Evolutionary conservation across 2,888 invertebrate species (phyloP).

Genomic region (Hypselothyrea guttata): DNA sequence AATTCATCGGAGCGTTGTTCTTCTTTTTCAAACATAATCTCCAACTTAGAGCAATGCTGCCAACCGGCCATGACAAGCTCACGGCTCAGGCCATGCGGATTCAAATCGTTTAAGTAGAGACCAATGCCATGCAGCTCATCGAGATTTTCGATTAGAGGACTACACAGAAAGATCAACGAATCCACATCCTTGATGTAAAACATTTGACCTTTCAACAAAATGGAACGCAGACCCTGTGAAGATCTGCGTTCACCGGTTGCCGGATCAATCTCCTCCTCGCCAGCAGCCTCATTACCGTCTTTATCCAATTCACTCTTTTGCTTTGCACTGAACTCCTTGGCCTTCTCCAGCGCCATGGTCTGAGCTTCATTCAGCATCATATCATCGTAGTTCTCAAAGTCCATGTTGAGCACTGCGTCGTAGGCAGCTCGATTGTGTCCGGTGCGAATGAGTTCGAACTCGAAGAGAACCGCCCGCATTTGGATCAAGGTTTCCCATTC

Average conservation of each 20-base stretch:
- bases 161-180: slow-evolving; percentile 92
- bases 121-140: slow-evolving; percentile 92
- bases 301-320: slow-evolving; percentile 27
- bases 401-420: slow-evolving; percentile 73
- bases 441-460: slow-evolving; percentile 89
- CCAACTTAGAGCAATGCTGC: slow-evolving; percentile 91
- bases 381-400: slow-evolving; percentile 75
- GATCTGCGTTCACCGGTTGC: slow-evolving; percentile 66
- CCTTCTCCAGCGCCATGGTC: slow-evolving; percentile 49
- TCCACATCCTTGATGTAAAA: slow-evolving; percentile 90
- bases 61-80: slow-evolving; percentile 92
- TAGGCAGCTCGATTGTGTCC: slow-evolving; percentile 77
- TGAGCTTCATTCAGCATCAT: slow-evolving; percentile 70
- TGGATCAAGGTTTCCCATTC: slow-evolving; percentile 93
- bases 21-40: slow-evolving; percentile 91
- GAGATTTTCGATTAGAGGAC: slow-evolving; percentile 93
- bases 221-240: slow-evolving; percentile 83
- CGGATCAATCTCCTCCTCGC: slow-evolving; percentile 63
- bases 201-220: slow-evolving; percentile 93
- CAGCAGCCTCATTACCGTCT: slow-evolving; percentile 26
- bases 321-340: slow-evolving; percentile 50
- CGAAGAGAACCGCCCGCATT: slow-evolving; percentile 92
- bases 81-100: slow-evolving; percentile 91
- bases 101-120: slow-evolving; percentile 91
- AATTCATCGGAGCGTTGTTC: slow-evolving; percentile 90